Base-by-base conservation (phyloP, 2,888 invertebrate genomes). In the Teinopalpus imperialis region DNA sequence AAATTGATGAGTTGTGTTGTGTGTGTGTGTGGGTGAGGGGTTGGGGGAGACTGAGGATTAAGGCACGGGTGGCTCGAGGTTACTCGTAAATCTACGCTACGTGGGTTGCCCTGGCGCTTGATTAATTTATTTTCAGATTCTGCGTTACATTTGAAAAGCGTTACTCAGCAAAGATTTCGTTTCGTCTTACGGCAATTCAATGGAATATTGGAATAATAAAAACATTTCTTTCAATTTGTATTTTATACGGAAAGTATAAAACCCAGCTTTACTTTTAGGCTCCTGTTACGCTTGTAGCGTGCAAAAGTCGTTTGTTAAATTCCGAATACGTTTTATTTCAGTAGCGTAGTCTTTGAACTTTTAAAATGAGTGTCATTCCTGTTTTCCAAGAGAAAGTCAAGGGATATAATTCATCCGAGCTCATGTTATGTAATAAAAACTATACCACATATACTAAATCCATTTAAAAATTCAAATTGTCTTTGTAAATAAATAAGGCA, bases 1-100 rank as follows among this genome's bases (percentile, higher is more conserved):
- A 76, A 83, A 85, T 85, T 82, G 81, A 85, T 86, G 85, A 82
- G 77, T 74, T 74, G 80, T 79, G 74, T 81, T 68, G 70, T 64
- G 66, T n/a, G n/a, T n/a, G 41, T 61, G 61, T 51, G 35, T 55
- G 54, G 36, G 47, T 49, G 43, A 43, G 45, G 49, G 46, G 45
- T 31, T 45, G 51, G 52, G 56, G 18, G 51, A 37, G 46, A 49
- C 42, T 44, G 36, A 44, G 53, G 53, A 56, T 14, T 48, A 34
- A 9, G 3, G 26, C 26, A 20, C 16, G 34, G 31, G 34, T 4
- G 27, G 9, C 48, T 48, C 53, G 57, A 56, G 69, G 66, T 63
- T 66, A 64, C 71, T 76, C 76, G 79, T 82, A 81, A 82, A 81
- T 82, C 77, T 76, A 70, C 64, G 65, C 68, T 70, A 70, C 75